These are phyloP conservation scores for Hephaestus fuliginosus DNA, from an alignment of 2,797 vertebrate genomes.

Conservation along the genomic window DNA sequence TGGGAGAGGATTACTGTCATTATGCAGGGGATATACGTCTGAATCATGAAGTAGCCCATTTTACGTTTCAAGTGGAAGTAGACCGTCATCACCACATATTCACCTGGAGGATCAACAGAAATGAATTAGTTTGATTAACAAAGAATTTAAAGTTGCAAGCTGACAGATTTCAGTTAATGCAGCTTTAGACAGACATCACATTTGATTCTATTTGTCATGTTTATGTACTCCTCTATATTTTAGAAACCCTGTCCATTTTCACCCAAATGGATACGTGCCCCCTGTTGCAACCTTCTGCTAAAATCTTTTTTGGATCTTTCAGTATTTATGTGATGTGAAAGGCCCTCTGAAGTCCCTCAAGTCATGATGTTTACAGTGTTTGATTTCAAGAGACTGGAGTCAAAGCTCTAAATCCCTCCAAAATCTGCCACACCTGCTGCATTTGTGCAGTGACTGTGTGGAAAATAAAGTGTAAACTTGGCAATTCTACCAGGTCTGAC, in stretches of 20 bases:
- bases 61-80: constrained; percentile 97
- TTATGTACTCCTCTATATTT: constrained; percentile 2
- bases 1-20: constrained; percentile 99
- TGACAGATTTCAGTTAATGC: constrained; percentile 34
- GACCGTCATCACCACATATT: constrained; percentile 99
- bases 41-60: constrained; percentile 99
- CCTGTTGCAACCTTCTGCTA: constrained; percentile 10
- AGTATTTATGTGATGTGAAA: constrained; percentile 29
- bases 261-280: neutral
- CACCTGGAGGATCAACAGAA: constrained; percentile 86
- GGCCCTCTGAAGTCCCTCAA: constrained; percentile 19
- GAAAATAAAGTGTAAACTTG: neutral
- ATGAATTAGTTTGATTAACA: constrained; percentile 46
- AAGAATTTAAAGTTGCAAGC: constrained; percentile 29
- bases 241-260: constrained; percentile 15
- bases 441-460: neutral
- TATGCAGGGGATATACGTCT: constrained; percentile 99
- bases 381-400: constrained; percentile 34
- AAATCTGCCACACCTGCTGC: neutral
- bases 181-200: constrained; percentile 17
- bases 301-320: constrained; percentile 31
- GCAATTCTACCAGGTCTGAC: neutral
- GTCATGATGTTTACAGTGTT: constrained; percentile 28
- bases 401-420: constrained; percentile 1
- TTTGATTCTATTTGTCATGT: constrained; percentile 24